Conservation (phyloP, 2,797 vertebrate genomes). For the Mus minutoides region DNA sequence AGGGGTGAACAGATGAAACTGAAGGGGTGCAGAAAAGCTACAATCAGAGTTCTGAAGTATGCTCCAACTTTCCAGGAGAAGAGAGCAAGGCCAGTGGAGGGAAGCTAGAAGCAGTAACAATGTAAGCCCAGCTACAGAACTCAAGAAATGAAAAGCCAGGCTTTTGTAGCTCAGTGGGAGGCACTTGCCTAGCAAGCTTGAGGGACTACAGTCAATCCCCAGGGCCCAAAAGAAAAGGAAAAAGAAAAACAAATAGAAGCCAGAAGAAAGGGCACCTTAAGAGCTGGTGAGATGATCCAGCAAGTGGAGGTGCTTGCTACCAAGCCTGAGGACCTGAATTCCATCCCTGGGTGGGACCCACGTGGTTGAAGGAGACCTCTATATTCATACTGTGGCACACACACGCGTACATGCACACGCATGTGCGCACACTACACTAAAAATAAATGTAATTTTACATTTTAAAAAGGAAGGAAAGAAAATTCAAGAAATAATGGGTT, state of each 20-base stretch:
- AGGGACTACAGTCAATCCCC: neutral
- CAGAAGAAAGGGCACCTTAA: neutral
- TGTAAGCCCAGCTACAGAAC: neutral
- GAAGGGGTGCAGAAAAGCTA: neutral
- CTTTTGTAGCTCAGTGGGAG: neutral
- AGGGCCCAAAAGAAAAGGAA: neutral
- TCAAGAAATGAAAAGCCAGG: neutral
- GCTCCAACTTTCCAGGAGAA: neutral
- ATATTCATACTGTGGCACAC: neutral
- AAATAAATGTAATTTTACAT: neutral
- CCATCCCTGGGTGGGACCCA: neutral
- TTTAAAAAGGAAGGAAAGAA: neutral
- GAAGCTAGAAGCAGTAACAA: neutral
- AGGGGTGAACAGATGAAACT: no score
- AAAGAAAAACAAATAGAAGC: neutral
- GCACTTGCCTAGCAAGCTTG: neutral
- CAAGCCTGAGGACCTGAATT: neutral
- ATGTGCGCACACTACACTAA: neutral
- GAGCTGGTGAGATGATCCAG: neutral
- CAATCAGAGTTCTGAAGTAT: conserved; percentile 13
- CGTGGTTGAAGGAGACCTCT: no score
- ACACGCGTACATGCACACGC: neutral
- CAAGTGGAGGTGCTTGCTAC: neutral
- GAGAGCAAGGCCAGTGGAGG: neutral
- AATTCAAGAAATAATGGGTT: neutral